phyloP scores from a whole-genome alignment of 2,113 vertebrate genomes.

The Antechinus stuartii region DNA sequence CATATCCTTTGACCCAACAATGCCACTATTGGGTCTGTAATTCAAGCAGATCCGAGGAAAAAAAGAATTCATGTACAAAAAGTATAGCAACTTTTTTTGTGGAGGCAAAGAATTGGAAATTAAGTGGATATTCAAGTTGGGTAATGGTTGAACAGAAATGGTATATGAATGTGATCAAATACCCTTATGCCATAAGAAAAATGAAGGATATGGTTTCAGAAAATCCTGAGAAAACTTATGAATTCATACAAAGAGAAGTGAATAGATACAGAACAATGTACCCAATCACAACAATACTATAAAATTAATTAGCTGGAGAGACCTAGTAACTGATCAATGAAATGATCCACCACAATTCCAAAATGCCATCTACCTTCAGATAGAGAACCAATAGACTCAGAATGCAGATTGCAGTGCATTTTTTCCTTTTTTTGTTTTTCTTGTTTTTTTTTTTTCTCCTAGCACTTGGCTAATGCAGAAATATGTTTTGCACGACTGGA shows the following conservation, averaged over 20 bases:
- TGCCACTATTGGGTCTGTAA: neutral
- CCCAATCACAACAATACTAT: neutral
- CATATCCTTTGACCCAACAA: neutral
- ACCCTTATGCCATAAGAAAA: neutral
- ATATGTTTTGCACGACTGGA: neutral
- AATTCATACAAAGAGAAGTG: neutral
- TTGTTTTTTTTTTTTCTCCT: neutral
- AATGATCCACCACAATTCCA: neutral
- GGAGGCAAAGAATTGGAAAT: neutral
- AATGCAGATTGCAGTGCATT: neutral
- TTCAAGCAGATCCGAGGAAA: neutral
- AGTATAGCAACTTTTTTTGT: neutral
- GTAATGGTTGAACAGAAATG: neutral
- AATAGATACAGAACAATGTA: neutral
- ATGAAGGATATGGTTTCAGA: neutral
- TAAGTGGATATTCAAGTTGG: neutral
- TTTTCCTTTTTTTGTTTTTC: neutral
- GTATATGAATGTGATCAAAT: neutral
- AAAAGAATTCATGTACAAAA: neutral
- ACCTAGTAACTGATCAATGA: neutral
- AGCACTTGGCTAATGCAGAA: neutral
- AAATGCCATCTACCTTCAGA: neutral
- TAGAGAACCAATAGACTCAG: neutral
- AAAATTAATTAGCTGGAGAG: neutral
- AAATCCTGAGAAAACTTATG: neutral